Percentiles rank a stretch among this genome's conserved stretches.
phyloP scores from a whole-genome alignment of 2,113 vertebrate species.

The Hippoglossus stenolepis region DNA sequence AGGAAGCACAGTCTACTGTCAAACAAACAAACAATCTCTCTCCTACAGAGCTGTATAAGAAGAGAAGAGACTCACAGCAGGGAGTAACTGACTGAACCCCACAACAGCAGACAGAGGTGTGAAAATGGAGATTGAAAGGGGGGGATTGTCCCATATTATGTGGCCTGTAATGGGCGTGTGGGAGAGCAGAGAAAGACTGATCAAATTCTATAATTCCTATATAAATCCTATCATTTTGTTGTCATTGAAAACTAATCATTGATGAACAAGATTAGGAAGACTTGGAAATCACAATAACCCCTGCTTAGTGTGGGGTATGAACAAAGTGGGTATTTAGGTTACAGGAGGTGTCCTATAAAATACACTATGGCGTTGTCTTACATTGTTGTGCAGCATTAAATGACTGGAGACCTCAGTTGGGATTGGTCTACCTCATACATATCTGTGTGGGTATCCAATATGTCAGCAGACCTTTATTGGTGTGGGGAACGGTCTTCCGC shows the following conservation, averaged over 20 bases:
- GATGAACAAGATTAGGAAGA: background rate
- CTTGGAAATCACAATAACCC: no score
- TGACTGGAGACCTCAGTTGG: no score
- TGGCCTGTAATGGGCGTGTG: no score
- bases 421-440: no score
- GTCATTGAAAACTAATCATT: background rate
- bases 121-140: background rate
- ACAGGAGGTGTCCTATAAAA: no score
- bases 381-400: no score
- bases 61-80: constrained; percentile 34
- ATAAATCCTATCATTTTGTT: background rate
- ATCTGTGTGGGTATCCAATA: no score
- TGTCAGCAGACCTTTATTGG: no score
- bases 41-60: constrained; percentile 47
- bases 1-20: constrained; percentile 42
- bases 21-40: constrained; percentile 64
- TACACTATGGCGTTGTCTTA: no score
- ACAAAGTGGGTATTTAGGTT: no score
- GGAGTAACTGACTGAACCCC: constrained; percentile 8
- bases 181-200: background rate
- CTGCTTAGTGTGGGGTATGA: background rate
- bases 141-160: background rate
- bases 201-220: no score
- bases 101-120: background rate
- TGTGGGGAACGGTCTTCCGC: no score